Evolutionary conservation across 1,140 invertebrate genomes (phyloP), one percentile per base, ranked within the genome.

Genomic region (Limonius californicus): DNA sequence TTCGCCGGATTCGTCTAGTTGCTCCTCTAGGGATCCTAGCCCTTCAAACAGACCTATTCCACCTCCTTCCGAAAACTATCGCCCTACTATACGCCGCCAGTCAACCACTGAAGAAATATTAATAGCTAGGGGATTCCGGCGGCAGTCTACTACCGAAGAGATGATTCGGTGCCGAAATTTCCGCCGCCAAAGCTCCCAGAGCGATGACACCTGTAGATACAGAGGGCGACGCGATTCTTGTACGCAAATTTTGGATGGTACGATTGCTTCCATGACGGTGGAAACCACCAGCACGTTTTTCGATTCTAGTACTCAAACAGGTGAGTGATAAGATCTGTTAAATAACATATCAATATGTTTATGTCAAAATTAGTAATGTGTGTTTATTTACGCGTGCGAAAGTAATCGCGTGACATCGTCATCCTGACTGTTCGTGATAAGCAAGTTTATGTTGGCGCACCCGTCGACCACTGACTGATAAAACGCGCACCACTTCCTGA

Each of bases 101-200:
- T 94, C 91, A 7, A 94, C 92, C 0, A 94, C 92, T 0, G 91
- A 94, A 75, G 92, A 95, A 76, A 95, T 95, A 67, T 78, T 95
- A 12, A 94, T 94, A 68, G 90, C 92, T 0, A 82, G 91, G 39
- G 92, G 92, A 21, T 95, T 95, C 76, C 83, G 92, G 0, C 82
- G 92, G 27, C 92, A 95, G 70, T 92, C 89, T 1, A 94, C 92
- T 1, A 94, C 91, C 0, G 92, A 95, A 70, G 92, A 95, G 74
- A 94, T 93, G 88, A 94, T 94, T 45, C 81, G 92, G 3, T 94
- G 92, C 73, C 80, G 92, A 32, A 95, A 95, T 74, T 94, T 92
- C 74, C 82, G 90, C 18, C 81, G 90, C 15, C 89, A 90, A 70
- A 89, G 88, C 70, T 90, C 88, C 0, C 89, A 90, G 68, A 89